Conservation (phyloP, 2,797 vertebrate species). For the Notamacropus eugenii region DNA sequence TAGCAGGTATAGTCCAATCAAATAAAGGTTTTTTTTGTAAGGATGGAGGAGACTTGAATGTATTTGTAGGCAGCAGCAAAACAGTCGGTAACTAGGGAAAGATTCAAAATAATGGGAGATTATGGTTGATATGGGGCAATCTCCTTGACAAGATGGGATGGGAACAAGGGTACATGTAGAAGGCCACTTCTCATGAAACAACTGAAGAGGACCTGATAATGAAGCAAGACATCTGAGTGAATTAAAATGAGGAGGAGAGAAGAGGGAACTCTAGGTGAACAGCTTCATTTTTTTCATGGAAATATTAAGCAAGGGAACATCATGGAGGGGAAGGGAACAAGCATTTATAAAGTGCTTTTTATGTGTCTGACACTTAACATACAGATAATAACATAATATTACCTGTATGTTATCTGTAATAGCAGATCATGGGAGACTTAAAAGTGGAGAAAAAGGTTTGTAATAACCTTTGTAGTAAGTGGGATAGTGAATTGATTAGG, state of each 20-base stretch:
- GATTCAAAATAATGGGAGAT: background rate
- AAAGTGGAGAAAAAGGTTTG: background rate
- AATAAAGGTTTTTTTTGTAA: background rate
- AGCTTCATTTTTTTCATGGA: background rate
- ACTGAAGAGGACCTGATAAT: background rate
- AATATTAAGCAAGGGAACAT: background rate
- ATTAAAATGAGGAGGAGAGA: background rate
- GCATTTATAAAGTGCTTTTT: background rate
- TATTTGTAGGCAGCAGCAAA: background rate
- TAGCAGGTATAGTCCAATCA: background rate
- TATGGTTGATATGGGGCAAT: background rate
- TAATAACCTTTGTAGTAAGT: background rate
- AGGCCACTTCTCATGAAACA: background rate
- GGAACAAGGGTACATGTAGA: background rate
- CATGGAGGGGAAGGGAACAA: background rate
- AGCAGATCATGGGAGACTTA: background rate
- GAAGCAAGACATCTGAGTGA: background rate
- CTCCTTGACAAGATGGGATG: background rate
- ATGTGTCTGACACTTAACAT: background rate
- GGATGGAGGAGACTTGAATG: background rate
- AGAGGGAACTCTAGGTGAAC: background rate
- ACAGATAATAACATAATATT: background rate
- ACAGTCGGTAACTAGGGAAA: background rate
- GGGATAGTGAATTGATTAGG: background rate
- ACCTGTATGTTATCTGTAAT: too few relatives aligned